These are phyloP conservation scores for Apodemia mormo DNA, from an alignment of 2,888 invertebrate genomes.

Conservation along the genomic window DNA sequence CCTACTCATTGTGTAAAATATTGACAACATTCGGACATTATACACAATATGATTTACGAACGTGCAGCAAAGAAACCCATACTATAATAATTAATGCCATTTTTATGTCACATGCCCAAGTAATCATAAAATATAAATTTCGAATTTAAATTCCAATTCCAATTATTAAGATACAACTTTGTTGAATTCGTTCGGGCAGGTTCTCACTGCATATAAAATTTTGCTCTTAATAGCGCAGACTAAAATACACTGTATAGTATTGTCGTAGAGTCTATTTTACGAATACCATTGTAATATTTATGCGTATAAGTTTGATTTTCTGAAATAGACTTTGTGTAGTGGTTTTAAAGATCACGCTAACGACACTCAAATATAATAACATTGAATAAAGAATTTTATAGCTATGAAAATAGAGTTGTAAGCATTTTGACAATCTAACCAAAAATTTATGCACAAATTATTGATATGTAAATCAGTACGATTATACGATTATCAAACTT, in stretches of 20 bases:
- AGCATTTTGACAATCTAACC: not conserved
- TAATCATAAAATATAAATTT: not conserved
- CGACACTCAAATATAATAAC: not conserved
- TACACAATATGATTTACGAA: not conserved
- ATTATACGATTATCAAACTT: not conserved
- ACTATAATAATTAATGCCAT: not conserved
- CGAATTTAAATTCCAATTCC: not conserved
- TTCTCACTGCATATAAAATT: not conserved
- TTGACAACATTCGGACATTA: not conserved
- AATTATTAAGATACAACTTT: slow-evolving; percentile 8
- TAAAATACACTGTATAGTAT: not conserved
- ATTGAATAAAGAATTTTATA: not conserved
- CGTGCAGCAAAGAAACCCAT: not conserved
- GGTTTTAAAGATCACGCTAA: not conserved
- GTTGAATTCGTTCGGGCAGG: not conserved
- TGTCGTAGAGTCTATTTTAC: not conserved
- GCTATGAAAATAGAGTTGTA: not conserved
- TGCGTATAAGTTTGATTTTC: not conserved
- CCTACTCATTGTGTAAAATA: too few relatives aligned
- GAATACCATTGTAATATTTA: not conserved
- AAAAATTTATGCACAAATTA: not conserved
- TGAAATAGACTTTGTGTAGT: not conserved
- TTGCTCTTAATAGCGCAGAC: not conserved
- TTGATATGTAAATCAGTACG: not conserved
- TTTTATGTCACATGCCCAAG: not conserved